Evolutionary conservation across 1,140 invertebrate genomes (phyloP).

Genomic region (Heliconius eleuchia): DNA sequence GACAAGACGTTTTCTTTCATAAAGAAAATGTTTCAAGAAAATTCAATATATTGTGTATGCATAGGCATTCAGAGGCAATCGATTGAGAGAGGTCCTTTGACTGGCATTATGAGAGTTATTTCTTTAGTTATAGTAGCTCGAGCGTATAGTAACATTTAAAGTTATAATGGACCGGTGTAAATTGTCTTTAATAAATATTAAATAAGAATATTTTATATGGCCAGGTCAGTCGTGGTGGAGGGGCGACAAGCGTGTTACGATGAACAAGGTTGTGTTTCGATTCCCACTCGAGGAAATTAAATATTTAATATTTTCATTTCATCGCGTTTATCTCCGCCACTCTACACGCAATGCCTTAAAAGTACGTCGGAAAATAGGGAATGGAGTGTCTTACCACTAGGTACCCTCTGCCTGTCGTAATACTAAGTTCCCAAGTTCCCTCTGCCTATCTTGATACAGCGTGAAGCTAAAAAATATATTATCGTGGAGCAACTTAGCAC

Average conservation of each 20-base stretch:
- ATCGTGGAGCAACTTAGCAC: not conserved
- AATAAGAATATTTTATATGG: no score
- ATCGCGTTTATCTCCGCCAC: not conserved
- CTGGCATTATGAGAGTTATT: not conserved
- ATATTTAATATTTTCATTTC: not conserved
- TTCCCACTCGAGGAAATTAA: not conserved
- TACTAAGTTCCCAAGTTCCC: no score
- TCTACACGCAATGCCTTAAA: no score
- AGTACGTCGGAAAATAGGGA: no score
- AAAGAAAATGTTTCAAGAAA: slow-evolving; percentile 35
- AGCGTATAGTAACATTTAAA: not conserved
- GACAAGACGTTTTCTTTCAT: slow-evolving; percentile 22
- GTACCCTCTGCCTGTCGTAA: no score
- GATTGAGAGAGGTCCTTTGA: slow-evolving; percentile 28
- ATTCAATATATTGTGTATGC: slow-evolving; percentile 45
- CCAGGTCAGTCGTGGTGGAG: no score
- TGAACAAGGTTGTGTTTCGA: not conserved
- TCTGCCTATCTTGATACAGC: no score
- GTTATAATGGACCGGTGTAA: no score
- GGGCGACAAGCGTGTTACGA: not conserved
- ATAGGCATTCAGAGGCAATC: slow-evolving; percentile 33
- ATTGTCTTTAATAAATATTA: no score
- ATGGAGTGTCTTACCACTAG: no score
- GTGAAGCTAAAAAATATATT: no score
- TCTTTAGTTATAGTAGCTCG: not conserved